These are phyloP conservation scores for Genyomyrus donnyi DNA, from an alignment of 2,113 vertebrate species.

Conservation along the genomic window DNA sequence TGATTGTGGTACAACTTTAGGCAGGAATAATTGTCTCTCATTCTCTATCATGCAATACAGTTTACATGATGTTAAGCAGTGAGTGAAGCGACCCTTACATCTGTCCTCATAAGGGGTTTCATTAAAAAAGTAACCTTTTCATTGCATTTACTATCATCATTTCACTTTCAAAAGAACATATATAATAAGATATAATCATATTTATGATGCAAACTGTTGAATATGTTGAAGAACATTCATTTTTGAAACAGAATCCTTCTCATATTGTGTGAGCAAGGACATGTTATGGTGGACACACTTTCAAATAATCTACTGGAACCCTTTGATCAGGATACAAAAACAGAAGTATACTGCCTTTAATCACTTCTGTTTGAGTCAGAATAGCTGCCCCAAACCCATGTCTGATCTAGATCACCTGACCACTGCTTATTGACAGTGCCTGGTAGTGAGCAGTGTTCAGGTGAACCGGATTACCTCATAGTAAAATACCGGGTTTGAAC, in stretches of 20 bases:
- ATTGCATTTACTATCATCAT: conserved; percentile 28
- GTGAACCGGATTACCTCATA: not conserved
- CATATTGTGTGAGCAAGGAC: not conserved
- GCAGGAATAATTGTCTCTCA: conserved; percentile 36
- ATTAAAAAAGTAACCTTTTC: not conserved
- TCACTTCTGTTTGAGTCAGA: not conserved
- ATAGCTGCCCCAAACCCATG: not conserved
- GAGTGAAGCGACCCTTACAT: conserved; percentile 16
- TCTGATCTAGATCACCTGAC: not conserved
- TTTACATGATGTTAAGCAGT: conserved; percentile 43
- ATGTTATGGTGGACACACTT: not conserved
- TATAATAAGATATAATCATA: not conserved
- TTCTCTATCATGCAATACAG: conserved; percentile 33
- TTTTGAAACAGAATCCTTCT: not conserved
- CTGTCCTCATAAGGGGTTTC: conserved; percentile 29
- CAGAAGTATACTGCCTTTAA: not conserved
- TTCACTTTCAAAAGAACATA: not conserved
- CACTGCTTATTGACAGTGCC: not conserved
- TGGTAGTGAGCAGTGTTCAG: not conserved
- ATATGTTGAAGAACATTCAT: not conserved
- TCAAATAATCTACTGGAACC: not conserved
- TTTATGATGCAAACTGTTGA: not conserved
- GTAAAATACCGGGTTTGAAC: not conserved
- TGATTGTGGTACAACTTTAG: conserved; percentile 24
- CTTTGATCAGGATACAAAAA: not conserved